Conservation (phyloP, 1,140 invertebrate genomes). For the Leptinotarsa undecemlineata region DNA sequence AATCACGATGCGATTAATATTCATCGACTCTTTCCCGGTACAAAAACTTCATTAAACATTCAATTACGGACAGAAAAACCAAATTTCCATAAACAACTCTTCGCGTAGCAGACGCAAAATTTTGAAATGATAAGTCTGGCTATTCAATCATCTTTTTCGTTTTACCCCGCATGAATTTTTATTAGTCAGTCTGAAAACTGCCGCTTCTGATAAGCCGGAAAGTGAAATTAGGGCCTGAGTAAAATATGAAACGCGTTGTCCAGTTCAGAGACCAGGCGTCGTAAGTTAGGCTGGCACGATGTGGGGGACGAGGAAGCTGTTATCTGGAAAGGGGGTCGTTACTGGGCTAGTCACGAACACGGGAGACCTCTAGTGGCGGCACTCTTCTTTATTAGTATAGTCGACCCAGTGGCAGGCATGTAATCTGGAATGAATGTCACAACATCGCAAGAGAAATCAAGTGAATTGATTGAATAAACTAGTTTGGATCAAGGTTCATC, state of each 20-base stretch:
- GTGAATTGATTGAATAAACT: no score
- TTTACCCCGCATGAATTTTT: neutral
- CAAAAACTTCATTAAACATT: no score
- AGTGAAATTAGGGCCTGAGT: conserved; percentile 1
- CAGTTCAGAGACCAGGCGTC: neutral
- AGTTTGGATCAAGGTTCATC: no score
- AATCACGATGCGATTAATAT: no score
- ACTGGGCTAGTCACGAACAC: neutral
- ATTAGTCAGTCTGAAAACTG: neutral
- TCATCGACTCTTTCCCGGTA: no score
- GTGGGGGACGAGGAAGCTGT: neutral
- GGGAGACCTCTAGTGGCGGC: conserved; percentile 1
- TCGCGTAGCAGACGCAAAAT: neutral
- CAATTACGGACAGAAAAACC: no score
- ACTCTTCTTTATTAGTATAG: neutral
- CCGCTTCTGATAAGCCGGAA: neutral
- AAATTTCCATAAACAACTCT: neutral
- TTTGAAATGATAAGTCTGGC: neutral
- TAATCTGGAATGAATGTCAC: no score
- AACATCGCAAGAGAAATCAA: no score
- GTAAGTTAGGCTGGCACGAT: neutral
- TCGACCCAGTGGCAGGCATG: neutral
- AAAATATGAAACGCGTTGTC: conserved; percentile 3
- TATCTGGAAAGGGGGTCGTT: neutral
- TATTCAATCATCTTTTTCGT: neutral